phyloP scores from a whole-genome alignment of 1,140 invertebrate species.

The Megathymus violae region DNA sequence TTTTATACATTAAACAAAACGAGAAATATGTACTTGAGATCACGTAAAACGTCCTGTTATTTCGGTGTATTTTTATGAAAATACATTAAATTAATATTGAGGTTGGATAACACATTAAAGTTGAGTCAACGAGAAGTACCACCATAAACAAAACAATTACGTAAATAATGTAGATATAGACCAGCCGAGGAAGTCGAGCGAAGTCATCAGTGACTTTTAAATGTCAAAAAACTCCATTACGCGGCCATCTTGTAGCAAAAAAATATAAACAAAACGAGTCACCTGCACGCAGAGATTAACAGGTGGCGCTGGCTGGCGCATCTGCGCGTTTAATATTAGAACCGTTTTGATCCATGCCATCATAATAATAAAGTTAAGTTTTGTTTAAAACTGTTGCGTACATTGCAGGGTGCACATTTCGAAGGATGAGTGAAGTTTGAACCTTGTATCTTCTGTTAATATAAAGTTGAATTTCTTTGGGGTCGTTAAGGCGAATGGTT shows the following conservation, averaged over 20 bases:
- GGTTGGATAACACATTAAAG: constrained; percentile 1
- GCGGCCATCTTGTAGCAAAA: constrained; percentile 32
- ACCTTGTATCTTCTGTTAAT: neutral
- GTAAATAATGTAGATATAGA: constrained; percentile 14
- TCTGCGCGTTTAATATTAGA: constrained; percentile 36
- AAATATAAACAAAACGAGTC: constrained; percentile 52
- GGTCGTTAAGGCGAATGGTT: neutral
- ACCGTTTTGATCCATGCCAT: constrained; percentile 10
- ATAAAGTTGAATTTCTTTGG: constrained; percentile 5
- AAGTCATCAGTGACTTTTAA: constrained; percentile 32
- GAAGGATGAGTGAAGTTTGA: neutral
- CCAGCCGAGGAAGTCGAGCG: constrained; percentile 6
- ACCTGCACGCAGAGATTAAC: constrained; percentile 58
- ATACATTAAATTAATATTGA: neutral
- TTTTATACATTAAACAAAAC: no score
- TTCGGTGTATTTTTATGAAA: neutral
- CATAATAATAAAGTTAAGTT: constrained; percentile 17
- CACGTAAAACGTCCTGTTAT: neutral
- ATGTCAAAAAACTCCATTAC: constrained; percentile 32
- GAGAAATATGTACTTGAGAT: no score
- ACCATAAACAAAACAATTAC: constrained; percentile 15
- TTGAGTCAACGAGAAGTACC: neutral
- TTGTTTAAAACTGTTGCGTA: neutral
- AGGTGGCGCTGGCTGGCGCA: constrained; percentile 49
- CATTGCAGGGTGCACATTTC: neutral